Evolutionary conservation across 2,797 vertebrate species (phyloP).

Genomic region (Arnoldichthys spilopterus): DNA sequence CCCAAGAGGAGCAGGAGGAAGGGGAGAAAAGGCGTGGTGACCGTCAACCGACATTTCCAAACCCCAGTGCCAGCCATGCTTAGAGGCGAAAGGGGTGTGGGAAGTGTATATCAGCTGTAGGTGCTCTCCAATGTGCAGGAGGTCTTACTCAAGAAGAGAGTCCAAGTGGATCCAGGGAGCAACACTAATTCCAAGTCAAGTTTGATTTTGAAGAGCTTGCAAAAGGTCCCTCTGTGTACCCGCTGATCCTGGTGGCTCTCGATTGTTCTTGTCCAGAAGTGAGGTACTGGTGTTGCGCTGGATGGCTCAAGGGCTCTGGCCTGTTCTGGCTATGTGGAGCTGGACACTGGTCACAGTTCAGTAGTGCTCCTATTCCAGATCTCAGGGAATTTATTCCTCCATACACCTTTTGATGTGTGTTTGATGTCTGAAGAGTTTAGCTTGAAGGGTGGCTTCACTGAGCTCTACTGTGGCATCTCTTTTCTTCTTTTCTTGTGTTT

Average conservation of each 20-base stretch:
- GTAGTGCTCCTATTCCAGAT: conserved; percentile 55
- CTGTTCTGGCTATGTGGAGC: conserved; percentile 39
- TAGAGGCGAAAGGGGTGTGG: conserved; percentile 58
- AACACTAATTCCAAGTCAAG: conserved; percentile 32
- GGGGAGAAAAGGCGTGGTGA: conserved; percentile 64
- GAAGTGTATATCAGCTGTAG: conserved; percentile 52
- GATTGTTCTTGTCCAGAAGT: conserved; percentile 35
- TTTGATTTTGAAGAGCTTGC: conserved; percentile 31
- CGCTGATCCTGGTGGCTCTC: conserved; percentile 27
- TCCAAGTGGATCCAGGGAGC: conserved; percentile 32
- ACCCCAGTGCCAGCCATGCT: conserved; percentile 82
- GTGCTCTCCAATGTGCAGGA: conserved; percentile 45
- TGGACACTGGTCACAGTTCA: conserved; percentile 66
- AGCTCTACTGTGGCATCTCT: conserved; percentile 81
- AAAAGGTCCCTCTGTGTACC: neutral
- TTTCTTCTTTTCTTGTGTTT: conserved; percentile 70
- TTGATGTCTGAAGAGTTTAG: conserved; percentile 65
- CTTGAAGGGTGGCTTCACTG: conserved; percentile 83
- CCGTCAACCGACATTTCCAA: conserved; percentile 65
- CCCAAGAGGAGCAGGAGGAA: conserved; percentile 66
- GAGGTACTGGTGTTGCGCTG: conserved; percentile 73
- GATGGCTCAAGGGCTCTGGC: conserved; percentile 65
- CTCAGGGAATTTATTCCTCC: conserved; percentile 74
- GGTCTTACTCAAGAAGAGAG: conserved; percentile 47
- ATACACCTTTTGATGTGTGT: conserved; percentile 77